Evolutionary conservation across 2,113 vertebrate genomes (phyloP), one percentile per base, ranked within the genome.

Genomic region (Lophius piscatorius): DNA sequence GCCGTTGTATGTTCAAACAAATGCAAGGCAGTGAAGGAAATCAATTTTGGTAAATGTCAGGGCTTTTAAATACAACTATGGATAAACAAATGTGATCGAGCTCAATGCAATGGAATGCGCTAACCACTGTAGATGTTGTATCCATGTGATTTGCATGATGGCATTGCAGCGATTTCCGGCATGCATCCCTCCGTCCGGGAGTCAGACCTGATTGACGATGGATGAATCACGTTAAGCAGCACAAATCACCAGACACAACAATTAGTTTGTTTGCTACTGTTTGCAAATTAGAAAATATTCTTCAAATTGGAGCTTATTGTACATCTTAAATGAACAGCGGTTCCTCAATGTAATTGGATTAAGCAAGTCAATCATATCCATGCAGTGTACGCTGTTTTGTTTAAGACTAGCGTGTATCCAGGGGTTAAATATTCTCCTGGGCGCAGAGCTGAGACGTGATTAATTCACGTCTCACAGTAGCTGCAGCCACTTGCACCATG

Each of bases 1-100:
- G 87, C 55, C 47, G 88, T 82, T 94, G 87, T 94, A 93, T 92
- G 92, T 94, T 93, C 91, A 87, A 94, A 90, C 93, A 94, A 94
- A 93, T 90, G 83, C 89, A 89, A 74, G 74, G 68, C 78, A 70
- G 82, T 73, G 82, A 69, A 77, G 87, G 91, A 81, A 89, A 91
- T 95, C 89, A 90, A 85, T 95, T 94, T 93, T 89, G 85, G 88
- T 91, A 94, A 95, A 95, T 95, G 91, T 94, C 91, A 94, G 83
- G 88, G 87, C 75, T 88, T 79, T 89, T 93, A 91, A 92, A 89
- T 76, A 84, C 82, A 88, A 74, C 69, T 70, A 52, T 54, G 49
- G 80, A 76, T 74, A 82, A 84, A 84, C 74, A 83, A 82, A 78
- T 64, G 70, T 47, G 72, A 77, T 63, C 35, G 1, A 46, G 68